phyloP scores from a whole-genome alignment of 2,797 vertebrate genomes.

The Otolemur crassicaudatus region DNA sequence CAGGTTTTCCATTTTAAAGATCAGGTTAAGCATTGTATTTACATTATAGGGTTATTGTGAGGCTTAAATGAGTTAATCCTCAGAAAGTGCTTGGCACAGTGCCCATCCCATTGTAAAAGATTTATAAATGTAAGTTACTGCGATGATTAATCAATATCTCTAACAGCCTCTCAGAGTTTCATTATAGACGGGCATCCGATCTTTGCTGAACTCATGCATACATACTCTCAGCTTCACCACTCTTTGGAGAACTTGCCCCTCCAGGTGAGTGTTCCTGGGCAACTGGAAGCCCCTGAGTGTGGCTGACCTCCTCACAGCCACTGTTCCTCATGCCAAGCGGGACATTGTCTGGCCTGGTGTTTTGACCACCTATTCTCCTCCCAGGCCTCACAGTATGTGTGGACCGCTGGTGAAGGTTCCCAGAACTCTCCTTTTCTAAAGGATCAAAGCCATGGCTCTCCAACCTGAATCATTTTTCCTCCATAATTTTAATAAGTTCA shows the following conservation, averaged over 20 bases:
- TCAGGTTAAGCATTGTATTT: constrained; percentile 24
- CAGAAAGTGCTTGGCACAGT: not conserved
- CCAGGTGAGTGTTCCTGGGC: not conserved
- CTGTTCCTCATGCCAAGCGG: not conserved
- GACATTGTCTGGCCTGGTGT: not conserved
- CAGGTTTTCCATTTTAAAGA: constrained; percentile 50
- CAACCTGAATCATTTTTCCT: not conserved
- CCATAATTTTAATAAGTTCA: constrained; percentile 23
- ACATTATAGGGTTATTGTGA: not conserved
- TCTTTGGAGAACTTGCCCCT: not conserved
- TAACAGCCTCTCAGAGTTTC: not conserved
- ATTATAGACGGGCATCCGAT: not conserved
- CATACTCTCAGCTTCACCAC: not conserved
- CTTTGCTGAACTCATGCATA: not conserved
- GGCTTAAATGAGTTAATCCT: constrained; percentile 46
- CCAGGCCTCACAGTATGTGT: not conserved
- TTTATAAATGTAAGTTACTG: not conserved
- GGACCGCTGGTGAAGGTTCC: not conserved
- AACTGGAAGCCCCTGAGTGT: not conserved
- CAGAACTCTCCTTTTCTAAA: not conserved
- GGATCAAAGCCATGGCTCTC: not conserved
- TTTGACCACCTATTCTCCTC: not conserved
- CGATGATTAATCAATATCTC: not conserved
- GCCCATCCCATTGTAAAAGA: not conserved
- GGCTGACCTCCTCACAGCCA: not conserved